Evolutionary conservation across 2,113 vertebrate species (phyloP), one percentile per base, ranked within the genome.

Genomic region (Hystrix cristata): DNA sequence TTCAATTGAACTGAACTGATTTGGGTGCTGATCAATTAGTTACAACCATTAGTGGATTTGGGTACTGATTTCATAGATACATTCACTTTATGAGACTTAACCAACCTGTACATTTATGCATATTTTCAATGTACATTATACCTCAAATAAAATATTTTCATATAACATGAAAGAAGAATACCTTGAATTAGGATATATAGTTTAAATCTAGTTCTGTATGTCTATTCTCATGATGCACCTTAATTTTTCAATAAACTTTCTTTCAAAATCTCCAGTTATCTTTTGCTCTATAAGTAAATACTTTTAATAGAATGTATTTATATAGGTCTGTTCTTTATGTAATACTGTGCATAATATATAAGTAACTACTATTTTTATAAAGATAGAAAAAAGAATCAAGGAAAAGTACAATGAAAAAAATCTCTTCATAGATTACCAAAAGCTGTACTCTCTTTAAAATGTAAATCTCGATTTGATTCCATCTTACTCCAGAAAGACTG

Each of bases 371-470:
- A 18, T 48, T 78, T 78, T 78, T 51, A 27, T 51, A 94, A 87
- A 90, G 78, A 78, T 11, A 76, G 67, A 91, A 91, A 93, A 83
- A 78, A 53, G 19, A 62, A 72, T 64, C 74, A 25, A 83, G 23
- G 62, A 60, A 65, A 91, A 87, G 21, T 60, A 60, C 15, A 92
- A 69, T 57, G 29, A 72, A 69, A 94, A 96, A 79, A 88, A 65
- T 55, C 43, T 78, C 65, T 72, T 91, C 46, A 89, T 15, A 89
- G 55, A 87, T 55, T 84, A 55, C 83, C 69, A 78, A 89, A 84
- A 83, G 25, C 38, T 34, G 84, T 71, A 59, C 10, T 87, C 31
- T 57, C 46, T 86, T 90, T 64, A 80, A 94, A 74, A 46, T 27
- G 11, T 74, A 46, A 74, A 13, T 27, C 43, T 74, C 71, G 46